Percentiles rank a stretch among this genome's conserved stretches.
Evolutionary conservation across 2,113 vertebrate genomes (phyloP).

Genomic region (Cromileptes altivelis): DNA sequence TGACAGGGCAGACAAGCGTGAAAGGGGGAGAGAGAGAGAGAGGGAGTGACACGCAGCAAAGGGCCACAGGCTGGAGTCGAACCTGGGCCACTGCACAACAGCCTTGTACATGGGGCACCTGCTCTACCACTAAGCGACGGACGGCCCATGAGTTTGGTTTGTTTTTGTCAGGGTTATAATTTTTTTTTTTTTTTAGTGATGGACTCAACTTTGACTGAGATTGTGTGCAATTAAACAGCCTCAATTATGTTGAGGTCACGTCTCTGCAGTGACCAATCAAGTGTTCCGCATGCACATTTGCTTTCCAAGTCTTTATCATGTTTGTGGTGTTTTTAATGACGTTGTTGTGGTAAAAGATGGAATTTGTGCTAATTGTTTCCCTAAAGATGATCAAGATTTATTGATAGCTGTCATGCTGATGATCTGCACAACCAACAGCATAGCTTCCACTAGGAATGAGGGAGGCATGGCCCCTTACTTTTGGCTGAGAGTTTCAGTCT

Average conservation of each 20-base stretch:
- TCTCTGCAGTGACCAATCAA: background rate
- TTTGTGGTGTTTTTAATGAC: slow-evolving; percentile 16
- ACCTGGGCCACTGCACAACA: no score
- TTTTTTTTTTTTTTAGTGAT: background rate
- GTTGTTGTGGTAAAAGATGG: background rate
- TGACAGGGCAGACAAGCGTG: no score
- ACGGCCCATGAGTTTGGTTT: background rate
- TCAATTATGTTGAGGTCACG: slow-evolving; percentile 43
- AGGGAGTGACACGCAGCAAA: no score
- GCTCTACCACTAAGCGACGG: no score
- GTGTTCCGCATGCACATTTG: background rate
- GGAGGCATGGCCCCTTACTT: background rate
- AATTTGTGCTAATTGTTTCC: slow-evolving; percentile 12
- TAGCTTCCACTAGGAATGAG: background rate
- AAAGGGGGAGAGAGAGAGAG: no score
- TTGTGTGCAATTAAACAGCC: slow-evolving; percentile 25
- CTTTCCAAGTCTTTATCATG: slow-evolving; percentile 7
- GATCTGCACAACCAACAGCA: background rate
- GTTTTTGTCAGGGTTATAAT: background rate
- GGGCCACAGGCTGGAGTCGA: no score
- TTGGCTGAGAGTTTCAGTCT: background rate
- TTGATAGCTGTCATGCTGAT: background rate
- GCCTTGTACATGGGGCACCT: no score
- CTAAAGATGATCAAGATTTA: background rate
- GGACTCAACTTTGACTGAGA: background rate